Evolutionary conservation across 2,797 vertebrate species (phyloP).

Genomic region (Acridotheres tristis): DNA sequence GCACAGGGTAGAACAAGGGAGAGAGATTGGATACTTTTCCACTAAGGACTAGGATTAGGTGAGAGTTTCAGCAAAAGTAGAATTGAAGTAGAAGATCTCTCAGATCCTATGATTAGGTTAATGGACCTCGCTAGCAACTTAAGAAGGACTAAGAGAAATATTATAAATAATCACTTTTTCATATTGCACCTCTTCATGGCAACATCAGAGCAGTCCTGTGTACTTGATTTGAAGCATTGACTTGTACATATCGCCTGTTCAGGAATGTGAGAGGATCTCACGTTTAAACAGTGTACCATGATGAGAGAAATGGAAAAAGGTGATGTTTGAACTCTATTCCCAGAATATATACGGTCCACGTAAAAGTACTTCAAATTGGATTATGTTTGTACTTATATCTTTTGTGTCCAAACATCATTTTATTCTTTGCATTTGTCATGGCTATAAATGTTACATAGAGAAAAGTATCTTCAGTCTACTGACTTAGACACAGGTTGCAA

Average conservation of each 20-base stretch:
- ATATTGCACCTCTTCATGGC: neutral
- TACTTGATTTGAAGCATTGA: neutral
- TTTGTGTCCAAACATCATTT: neutral
- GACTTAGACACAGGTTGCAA: neutral
- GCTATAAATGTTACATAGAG: neutral
- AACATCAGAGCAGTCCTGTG: neutral
- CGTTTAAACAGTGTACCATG: neutral
- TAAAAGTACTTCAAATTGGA: neutral
- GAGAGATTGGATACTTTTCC: neutral
- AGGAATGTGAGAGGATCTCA: neutral
- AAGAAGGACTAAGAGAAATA: neutral
- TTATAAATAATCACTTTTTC: neutral
- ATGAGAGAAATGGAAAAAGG: neutral
- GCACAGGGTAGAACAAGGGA: neutral
- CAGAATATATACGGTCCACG: neutral
- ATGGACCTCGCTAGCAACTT: neutral
- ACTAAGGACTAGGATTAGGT: neutral
- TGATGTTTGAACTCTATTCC: neutral
- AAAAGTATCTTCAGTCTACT: neutral
- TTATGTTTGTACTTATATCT: neutral
- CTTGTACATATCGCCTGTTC: neutral
- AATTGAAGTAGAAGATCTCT: neutral
- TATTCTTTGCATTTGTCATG: neutral
- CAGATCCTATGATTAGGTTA: neutral
- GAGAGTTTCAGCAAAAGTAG: neutral